Evolutionary conservation across 2,888 invertebrate species (phyloP), one percentile per base, ranked within the genome.

Genomic region (Pristionchus maxplancki): DNA sequence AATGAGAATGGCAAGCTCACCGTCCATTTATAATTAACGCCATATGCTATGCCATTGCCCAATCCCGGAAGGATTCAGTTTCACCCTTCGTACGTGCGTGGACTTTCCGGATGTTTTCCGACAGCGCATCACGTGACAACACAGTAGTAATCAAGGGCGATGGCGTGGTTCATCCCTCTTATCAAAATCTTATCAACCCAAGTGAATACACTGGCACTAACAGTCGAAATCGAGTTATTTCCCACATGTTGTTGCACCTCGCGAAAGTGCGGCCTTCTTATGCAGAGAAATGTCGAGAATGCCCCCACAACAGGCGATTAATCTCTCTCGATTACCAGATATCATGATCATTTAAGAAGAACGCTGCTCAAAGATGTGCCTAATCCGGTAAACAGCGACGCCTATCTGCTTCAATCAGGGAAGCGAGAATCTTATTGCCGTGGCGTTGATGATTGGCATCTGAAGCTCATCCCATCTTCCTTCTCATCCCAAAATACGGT

Each of bases 151-250:
- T 81, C 28, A 44, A 81, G 40, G 11, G 28, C n/a, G 37, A 81
- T 81, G 50, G 6, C 81, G 81, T 50, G 2, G 48, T 81, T 13
- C 5, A 28, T 81, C 28, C 15, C 24, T 78, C 44, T n/a, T 13
- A 40, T 78, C 28, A 24, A 78, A 78, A 78, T 78, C 78, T 78
- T 78, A 78, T 78, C 78, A 78, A 78, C 24, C 58, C 58, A 4
- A 50, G 24, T 24, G 24, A 3, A 9, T 20, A 8, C 8, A n/a
- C 24, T 58, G 58, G 8, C n/a, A 58, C 58, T 58, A 17, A 53
- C 44, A 44, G 44, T 44, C 44, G 44, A n/a, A 58, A 58, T 58
- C 58, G n/a, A n/a, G 58, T n/a, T 58, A 58, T 58, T 58, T 58
- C n/a, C 58, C 58, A n/a, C 58, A 58, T 58, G n/a, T 58, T 58